Conservation (phyloP, 2,888 invertebrate species). For the Linyphia triangularis region DNA sequence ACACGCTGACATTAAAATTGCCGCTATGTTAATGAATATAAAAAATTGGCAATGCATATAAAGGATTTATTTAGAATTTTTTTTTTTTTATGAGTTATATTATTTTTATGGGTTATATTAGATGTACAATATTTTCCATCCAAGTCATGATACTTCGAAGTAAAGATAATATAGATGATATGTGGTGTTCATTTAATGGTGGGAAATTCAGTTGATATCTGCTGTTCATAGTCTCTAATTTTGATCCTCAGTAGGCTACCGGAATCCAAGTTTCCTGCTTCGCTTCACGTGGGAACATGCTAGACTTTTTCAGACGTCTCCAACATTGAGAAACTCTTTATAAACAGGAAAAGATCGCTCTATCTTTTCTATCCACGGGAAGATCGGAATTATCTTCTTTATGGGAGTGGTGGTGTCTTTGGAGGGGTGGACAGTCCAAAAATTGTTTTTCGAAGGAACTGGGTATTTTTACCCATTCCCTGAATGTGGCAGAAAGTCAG, state of each 20-base stretch:
- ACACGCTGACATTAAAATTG: too few relatives aligned
- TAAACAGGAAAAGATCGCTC: conserved; percentile 21
- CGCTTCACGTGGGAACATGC: neutral
- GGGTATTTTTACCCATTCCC: conserved; percentile 49
- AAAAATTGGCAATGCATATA: too few relatives aligned
- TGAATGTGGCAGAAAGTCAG: neutral
- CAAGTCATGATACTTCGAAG: too few relatives aligned
- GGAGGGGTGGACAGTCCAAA: neutral
- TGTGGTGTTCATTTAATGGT: too few relatives aligned
- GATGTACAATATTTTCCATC: too few relatives aligned
- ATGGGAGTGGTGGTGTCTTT: neutral
- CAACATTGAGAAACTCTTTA: neutral
- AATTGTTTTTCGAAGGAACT: conserved; percentile 26
- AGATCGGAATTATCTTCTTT: neutral
- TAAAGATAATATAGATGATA: too few relatives aligned
- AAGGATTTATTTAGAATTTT: too few relatives aligned
- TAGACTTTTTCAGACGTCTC: neutral
- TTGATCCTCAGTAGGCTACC: neutral
- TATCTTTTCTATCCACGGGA: neutral
- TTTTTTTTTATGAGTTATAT: too few relatives aligned
- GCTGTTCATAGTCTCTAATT: too few relatives aligned
- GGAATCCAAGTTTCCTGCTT: conserved; percentile 8
- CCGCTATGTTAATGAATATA: too few relatives aligned
- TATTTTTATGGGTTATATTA: too few relatives aligned
- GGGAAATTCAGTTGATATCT: too few relatives aligned